Percentiles rank a stretch among this genome's conserved stretches.
phyloP scores from a whole-genome alignment of 2,113 vertebrate genomes.

The Psephotus haematonotus region DNA sequence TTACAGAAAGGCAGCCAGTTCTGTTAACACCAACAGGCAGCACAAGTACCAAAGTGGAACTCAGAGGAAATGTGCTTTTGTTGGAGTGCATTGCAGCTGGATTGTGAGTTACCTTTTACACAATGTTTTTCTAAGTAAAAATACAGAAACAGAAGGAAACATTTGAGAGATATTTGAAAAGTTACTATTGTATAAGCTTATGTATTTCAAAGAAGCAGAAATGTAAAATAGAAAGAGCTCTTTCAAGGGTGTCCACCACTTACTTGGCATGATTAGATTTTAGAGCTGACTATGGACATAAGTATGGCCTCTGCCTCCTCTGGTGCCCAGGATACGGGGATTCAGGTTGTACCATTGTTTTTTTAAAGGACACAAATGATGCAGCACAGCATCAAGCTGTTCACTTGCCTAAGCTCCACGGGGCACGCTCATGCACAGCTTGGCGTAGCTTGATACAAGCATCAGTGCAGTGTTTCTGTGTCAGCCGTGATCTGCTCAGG shows the following conservation, averaged over 20 bases:
- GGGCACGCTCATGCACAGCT: accelerated
- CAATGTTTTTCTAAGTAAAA: background rate
- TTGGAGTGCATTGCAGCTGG: slow-evolving; percentile 96
- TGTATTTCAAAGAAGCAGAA: background rate
- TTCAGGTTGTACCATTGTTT: background rate
- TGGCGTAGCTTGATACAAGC: background rate
- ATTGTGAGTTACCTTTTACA: slow-evolving; percentile 83
- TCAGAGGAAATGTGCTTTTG: slow-evolving; percentile 89
- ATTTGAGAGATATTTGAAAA: background rate
- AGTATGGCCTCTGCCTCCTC: background rate
- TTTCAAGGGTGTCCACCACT: background rate
- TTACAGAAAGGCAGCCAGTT: slow-evolving; percentile 83
- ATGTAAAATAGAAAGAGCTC: background rate
- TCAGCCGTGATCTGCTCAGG: background rate
- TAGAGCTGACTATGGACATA: background rate
- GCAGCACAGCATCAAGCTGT: background rate
- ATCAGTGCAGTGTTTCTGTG: background rate
- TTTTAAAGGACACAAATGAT: background rate
- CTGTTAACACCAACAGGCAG: slow-evolving; percentile 86
- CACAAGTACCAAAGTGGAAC: slow-evolving; percentile 85
- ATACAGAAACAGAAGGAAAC: background rate
- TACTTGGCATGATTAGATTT: background rate
- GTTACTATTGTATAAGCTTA: background rate
- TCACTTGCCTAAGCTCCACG: background rate
- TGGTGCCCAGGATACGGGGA: background rate